Conservation (phyloP, 2,113 vertebrate species). For the Percopsis transmontana region DNA sequence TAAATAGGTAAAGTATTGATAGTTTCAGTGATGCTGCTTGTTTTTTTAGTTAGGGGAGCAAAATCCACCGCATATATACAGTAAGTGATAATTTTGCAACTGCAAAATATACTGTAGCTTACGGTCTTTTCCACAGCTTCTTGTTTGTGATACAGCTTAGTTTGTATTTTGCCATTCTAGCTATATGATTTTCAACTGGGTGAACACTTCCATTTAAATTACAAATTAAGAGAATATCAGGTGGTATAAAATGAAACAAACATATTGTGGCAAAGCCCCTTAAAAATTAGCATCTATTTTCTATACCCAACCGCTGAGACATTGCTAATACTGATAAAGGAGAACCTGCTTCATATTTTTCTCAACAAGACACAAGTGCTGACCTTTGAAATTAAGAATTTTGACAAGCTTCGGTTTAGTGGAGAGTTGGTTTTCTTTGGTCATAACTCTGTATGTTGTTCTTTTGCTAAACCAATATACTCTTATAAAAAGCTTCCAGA, state of each 20-base stretch:
- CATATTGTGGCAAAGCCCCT: constrained; percentile 41
- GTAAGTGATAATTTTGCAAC: constrained; percentile 49
- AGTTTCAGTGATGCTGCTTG: constrained; percentile 67
- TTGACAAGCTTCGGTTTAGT: constrained; percentile 30
- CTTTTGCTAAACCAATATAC: constrained; percentile 23
- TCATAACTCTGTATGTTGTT: constrained; percentile 44
- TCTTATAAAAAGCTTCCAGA: constrained; percentile 41
- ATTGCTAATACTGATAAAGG: constrained; percentile 73
- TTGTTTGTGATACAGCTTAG: constrained; percentile 37
- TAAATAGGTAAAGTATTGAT: constrained; percentile 56
- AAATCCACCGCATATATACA: constrained; percentile 51
- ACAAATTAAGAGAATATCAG: constrained; percentile 30
- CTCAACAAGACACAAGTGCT: constrained; percentile 66
- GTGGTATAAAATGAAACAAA: constrained; percentile 27
- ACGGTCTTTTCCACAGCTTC: background rate
- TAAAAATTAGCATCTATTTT: constrained; percentile 50
- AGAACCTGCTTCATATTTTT: constrained; percentile 58
- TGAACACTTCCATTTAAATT: constrained; percentile 26
- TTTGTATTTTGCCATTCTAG: constrained; percentile 26
- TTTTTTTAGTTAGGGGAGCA: constrained; percentile 54
- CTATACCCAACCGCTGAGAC: constrained; percentile 43
- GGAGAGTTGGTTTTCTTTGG: constrained; percentile 49
- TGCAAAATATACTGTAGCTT: constrained; percentile 40
- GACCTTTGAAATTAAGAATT: constrained; percentile 49
- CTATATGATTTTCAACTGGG: constrained; percentile 17